Conservation (phyloP, 2,113 vertebrate species). For the Sebastes schlegelii region DNA sequence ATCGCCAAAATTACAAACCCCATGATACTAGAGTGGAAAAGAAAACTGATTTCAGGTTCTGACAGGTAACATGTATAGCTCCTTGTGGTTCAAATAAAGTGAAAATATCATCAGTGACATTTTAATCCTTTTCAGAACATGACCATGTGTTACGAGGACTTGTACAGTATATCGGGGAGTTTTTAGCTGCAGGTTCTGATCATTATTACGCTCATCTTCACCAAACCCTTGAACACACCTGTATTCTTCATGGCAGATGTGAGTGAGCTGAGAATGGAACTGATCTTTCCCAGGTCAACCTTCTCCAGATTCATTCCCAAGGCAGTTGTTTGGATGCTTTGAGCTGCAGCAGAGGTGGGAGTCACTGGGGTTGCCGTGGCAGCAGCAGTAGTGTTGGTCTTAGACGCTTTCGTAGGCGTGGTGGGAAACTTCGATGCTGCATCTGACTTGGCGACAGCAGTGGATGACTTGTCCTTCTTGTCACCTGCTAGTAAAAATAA, state of each 20-base stretch:
- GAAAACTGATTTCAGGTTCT: not conserved
- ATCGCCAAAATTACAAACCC: not conserved
- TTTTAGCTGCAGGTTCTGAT: not conserved
- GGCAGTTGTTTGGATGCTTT: conserved; percentile 64
- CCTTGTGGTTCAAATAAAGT: not conserved
- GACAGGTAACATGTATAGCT: too few species aligned
- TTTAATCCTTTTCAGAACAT: not conserved
- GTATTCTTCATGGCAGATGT: conserved; percentile 98
- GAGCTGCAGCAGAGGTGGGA: conserved; percentile 65
- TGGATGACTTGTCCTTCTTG: conserved; percentile 84
- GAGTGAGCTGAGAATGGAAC: conserved; percentile 96
- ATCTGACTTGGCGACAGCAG: conserved; percentile 73
- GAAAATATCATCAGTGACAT: not conserved
- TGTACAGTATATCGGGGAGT: not conserved
- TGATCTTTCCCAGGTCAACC: conserved; percentile 98
- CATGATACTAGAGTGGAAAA: too few species aligned
- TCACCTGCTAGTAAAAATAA: conserved; percentile 83
- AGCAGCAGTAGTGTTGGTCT: conserved; percentile 49
- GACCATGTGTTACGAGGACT: not conserved
- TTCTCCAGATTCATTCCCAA: conserved; percentile 94
- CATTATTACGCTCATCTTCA: not conserved
- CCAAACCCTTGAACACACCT: conserved; percentile 83
- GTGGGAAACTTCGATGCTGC: conserved; percentile 62
- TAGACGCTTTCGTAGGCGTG: conserved; percentile 51
- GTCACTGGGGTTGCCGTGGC: conserved; percentile 61